Base-by-base conservation (phyloP, 2,888 invertebrate species). In the Drosophila meridionalis region DNA sequence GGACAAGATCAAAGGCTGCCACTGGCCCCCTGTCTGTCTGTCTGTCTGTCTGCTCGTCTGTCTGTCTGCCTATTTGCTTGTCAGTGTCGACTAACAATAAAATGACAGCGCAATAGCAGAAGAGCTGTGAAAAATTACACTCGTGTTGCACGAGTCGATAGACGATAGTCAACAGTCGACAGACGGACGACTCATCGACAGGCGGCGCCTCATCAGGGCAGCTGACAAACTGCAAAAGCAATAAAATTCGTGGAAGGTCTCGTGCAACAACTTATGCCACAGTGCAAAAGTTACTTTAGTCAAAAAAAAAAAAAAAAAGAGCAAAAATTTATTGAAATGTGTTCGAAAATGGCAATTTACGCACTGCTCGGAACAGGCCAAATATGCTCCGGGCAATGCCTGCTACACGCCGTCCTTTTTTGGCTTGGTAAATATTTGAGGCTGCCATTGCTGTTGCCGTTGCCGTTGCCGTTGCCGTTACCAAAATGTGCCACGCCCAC, bases 331-430 rank as follows among this genome's bases (percentile, higher is more conserved):
- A 88, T 86, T 85, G 89, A 86, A 86, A 88, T 86, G 84, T 81
- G 74, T 86, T 88, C 76, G 78, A 87, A 86, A 86, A 88, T 86
- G 87, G 89, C 85, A 86, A 86, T 88, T 88, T 86, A 88, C 85
- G 89, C 89, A 86, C 89, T 77, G 84, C 73, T 82, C 75, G 84
- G 82, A 69, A 69, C 74, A 71, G 76, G 68, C 71, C 69, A 71
- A 83, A 87, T 83, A 83, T 69, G 89, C 89, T 83, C 59, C 71
- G 82, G 89, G 85, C 89, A n/a, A 68, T 66, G 73, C 69, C 69
- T 67, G 66, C 67, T 69, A 66, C 80, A 79, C 76, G 76, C 72
- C 72, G 32, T 58, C 68, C 64, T 57, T 62, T 77, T 73, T 69
- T 78, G 53, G 56, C 43, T 40, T 32, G 42, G 38, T 63, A 68